These are phyloP conservation scores for Pachyseris speciosa DNA, from an alignment of 64 coral and sea anemone species.

Conservation along the genomic window DNA sequence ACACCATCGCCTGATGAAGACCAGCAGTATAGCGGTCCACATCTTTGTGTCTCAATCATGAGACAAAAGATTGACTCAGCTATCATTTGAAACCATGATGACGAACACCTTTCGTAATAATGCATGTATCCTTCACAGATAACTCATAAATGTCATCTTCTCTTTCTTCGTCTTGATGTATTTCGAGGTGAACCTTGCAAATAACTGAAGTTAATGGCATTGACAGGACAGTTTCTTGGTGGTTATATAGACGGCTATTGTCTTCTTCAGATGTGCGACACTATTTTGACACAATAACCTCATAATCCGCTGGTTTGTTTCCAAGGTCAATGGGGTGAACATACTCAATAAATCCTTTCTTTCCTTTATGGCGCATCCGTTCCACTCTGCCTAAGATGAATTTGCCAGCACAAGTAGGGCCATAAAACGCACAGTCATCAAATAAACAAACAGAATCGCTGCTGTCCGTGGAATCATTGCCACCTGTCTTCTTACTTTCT, in stretches of 20 bases:
- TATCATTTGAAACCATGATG: too few relatives aligned
- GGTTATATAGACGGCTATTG: conserved; percentile 27
- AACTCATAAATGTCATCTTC: conserved; percentile 51
- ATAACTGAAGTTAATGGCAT: conserved; percentile 29
- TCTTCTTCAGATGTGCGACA: not conserved
- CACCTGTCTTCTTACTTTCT: not conserved
- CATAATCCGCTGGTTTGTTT: conserved; percentile 33
- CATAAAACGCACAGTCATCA: conserved; percentile 57
- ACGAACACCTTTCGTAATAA: too few relatives aligned
- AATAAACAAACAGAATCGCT: too few relatives aligned
- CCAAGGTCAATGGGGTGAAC: not conserved
- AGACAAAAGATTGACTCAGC: too few relatives aligned
- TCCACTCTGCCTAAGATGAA: conserved; percentile 42
- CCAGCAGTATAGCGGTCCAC: too few relatives aligned
- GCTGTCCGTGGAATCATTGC: not conserved
- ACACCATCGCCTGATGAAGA: too few relatives aligned
- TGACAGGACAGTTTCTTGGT: conserved; percentile 37
- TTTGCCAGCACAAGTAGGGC: not conserved
- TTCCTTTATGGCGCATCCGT: conserved; percentile 37
- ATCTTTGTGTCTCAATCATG: too few relatives aligned
- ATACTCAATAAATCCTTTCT: conserved; percentile 26
- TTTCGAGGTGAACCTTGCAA: conserved; percentile 33
- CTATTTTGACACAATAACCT: not conserved
- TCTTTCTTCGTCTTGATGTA: conserved; percentile 42
- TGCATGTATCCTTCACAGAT: conserved; percentile 16